Base-by-base conservation (phyloP, 2,797 vertebrate species). In the Sebastiscus albofasciatus region DNA sequence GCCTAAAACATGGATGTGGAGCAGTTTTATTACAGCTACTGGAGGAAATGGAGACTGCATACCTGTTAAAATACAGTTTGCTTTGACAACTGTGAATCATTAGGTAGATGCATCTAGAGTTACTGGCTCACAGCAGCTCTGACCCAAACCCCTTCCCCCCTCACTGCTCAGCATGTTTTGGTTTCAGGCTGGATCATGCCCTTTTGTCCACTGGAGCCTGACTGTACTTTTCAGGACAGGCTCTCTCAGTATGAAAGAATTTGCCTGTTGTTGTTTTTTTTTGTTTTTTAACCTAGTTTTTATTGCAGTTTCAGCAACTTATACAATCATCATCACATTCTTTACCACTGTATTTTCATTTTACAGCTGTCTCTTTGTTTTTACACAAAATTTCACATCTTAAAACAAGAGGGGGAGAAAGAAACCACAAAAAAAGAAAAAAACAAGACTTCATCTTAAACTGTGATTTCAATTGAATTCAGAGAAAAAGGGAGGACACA, bases 131-230 rank as follows among this genome's bases (percentile, higher is more conserved):
- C 85, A 83, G 80, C 49, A 76, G 81, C 67, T 79, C 65, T 67
- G 54, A 16, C 87, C 87, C 88, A 83, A 69, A 90, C 91, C 90
- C 88, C 85, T 65, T 67, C 59, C 75, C 58, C 26, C 81, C 68
- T 72, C 59, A 18, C 66, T 77, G 74, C 70, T 36, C 77, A 29
- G 82, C 80, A 42, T 94, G 90, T 92, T 93, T 90, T 92, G 90
- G 82, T 90, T 85, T 87, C 72, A 82, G 79, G 75, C 87, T 16
- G 56, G 90, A 89, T 88, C 84, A 70, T 88, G 86, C 68, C 87
- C 89, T 91, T 91, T 91, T 94, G 92, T 93, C 89, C 89, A 81
- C 73, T 88, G 85, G 36, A 84, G 85, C 89, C 79, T 86, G 84
- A 76, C 91, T 90, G 84, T 81, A 91, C 91, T 92, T 90, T 91